phyloP scores from a whole-genome alignment of 1,140 invertebrate genomes.

The Adelges cooleyi region DNA sequence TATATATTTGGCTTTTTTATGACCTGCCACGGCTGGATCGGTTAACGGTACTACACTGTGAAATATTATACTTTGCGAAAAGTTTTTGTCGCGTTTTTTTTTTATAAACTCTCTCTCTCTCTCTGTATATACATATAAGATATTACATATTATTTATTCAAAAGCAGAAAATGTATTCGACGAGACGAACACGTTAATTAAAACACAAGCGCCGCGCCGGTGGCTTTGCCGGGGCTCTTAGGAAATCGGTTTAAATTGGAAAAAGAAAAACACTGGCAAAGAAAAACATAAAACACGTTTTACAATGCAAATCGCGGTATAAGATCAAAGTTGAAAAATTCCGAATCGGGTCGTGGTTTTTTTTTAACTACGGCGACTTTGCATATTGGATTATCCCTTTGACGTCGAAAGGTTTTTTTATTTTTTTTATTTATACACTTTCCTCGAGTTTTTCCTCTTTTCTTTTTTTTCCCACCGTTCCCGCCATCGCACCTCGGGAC shows the following conservation, averaged over 20 bases:
- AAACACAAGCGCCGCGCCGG: neutral
- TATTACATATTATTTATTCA: constrained; percentile 10
- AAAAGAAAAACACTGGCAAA: constrained; percentile 28
- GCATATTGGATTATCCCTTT: constrained; percentile 27
- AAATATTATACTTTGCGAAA: no score
- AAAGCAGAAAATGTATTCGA: constrained; percentile 1
- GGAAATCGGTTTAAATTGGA: constrained; percentile 28
- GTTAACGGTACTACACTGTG: no score
- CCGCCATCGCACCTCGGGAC: constrained; percentile 20
- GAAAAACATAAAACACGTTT: constrained; percentile 28
- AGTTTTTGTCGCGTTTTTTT: no score
- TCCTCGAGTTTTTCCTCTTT: neutral
- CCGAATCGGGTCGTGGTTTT: constrained; percentile 19
- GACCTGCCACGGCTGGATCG: no score
- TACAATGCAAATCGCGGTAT: constrained; percentile 29
- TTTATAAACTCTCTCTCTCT: neutral
- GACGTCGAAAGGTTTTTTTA: constrained; percentile 22
- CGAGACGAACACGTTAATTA: constrained; percentile 22
- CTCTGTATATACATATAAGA: no score
- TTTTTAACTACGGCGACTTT: constrained; percentile 10
- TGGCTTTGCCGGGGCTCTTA: constrained; percentile 1
- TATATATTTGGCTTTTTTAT: no score
- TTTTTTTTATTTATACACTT: constrained; percentile 3
- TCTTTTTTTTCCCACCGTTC: neutral
- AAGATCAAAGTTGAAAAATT: constrained; percentile 29